phyloP scores from a whole-genome alignment of 2,113 vertebrate species.

The Engystomops pustulosus region DNA sequence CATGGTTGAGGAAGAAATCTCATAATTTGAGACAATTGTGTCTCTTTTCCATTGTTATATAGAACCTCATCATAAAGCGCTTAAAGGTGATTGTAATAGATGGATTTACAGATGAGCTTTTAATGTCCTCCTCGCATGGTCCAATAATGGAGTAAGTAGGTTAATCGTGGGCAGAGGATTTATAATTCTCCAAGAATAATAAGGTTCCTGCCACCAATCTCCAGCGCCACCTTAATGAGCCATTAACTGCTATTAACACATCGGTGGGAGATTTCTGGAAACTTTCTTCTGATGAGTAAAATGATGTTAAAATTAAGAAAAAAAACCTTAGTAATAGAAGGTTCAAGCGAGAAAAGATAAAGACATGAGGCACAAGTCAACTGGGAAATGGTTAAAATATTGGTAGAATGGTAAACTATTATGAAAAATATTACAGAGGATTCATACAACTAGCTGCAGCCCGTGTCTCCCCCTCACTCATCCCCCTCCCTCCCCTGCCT shows the following conservation, averaged over 20 bases:
- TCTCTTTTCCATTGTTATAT: not conserved
- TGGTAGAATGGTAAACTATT: too few species aligned
- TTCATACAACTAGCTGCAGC: too few species aligned
- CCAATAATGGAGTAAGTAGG: slow-evolving; percentile 42
- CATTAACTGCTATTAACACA: slow-evolving; percentile 33
- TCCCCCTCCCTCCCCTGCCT: too few species aligned
- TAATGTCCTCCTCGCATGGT: slow-evolving; percentile 46
- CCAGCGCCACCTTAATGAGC: slow-evolving; percentile 22
- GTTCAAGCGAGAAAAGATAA: not conserved
- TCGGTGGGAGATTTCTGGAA: not conserved
- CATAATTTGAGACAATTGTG: not conserved
- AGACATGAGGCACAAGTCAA: not conserved
- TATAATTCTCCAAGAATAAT: slow-evolving; percentile 55
- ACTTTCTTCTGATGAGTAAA: not conserved
- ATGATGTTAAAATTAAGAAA: not conserved
- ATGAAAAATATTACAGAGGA: too few species aligned
- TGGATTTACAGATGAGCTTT: slow-evolving; percentile 43
- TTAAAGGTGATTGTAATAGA: slow-evolving; percentile 43
- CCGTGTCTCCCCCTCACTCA: too few species aligned
- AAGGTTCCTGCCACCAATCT: slow-evolving; percentile 39
- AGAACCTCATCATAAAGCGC: not conserved
- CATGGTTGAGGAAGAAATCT: not conserved
- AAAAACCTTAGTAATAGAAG: not conserved
- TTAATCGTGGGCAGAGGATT: slow-evolving; percentile 42
- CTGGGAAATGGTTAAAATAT: too few species aligned